These are phyloP conservation scores for Electrona antarctica DNA, from an alignment of 2,113 vertebrate species.

Conservation along the genomic window DNA sequence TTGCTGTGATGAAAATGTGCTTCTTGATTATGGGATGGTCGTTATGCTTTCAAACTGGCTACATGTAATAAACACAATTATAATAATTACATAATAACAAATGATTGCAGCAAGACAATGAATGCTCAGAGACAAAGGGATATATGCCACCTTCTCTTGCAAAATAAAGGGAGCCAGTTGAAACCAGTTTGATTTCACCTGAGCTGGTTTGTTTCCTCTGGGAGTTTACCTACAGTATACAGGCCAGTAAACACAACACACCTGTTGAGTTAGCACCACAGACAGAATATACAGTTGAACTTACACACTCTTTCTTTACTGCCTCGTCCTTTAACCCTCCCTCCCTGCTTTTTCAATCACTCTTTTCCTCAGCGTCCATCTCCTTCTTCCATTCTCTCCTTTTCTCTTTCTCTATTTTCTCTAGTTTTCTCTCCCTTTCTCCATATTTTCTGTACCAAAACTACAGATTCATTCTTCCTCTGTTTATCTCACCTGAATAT, in stretches of 20 bases:
- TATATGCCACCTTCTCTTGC: neutral
- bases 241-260: no score
- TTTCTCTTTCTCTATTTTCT: slow-evolving; percentile 1
- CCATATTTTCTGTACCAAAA: neutral
- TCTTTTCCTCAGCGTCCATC: neutral
- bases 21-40: no score
- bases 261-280: neutral
- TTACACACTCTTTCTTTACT: no score
- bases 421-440: neutral
- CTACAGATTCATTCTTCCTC: neutral
- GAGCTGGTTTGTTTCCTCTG: neutral
- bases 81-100: no score
- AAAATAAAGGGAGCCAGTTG: slow-evolving; percentile 23
- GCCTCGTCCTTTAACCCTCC: neutral
- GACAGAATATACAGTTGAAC: no score
- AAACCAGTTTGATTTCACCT: slow-evolving; percentile 25
- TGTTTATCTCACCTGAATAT: no score
- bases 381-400: neutral
- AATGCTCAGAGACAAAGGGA: slow-evolving; percentile 10
- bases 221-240: neutral
- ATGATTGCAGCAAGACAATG: neutral
- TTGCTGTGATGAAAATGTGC: no score
- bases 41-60: no score
- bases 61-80: no score
- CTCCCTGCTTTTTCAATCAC: neutral